Evolutionary conservation across 2,888 invertebrate species (phyloP).

Genomic region (Rhamphomyia laevipes): DNA sequence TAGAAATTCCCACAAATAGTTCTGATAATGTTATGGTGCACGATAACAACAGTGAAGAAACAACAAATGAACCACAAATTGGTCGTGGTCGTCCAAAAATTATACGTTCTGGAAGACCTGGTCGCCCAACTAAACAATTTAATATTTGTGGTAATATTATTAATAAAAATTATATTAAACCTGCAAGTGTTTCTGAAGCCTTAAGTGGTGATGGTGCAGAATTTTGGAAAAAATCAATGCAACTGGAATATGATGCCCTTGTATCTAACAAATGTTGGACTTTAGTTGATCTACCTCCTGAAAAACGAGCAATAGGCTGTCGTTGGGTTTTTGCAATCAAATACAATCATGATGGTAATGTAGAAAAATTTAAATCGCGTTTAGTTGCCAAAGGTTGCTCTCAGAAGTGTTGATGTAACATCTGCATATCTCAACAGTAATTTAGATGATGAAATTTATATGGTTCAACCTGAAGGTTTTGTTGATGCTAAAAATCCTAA

Average conservation of each 20-base stretch:
- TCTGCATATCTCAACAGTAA: slow-evolving; percentile 15
- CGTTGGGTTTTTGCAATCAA: slow-evolving; percentile 17
- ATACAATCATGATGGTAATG: slow-evolving; percentile 8
- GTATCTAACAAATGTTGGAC: slow-evolving; percentile 12
- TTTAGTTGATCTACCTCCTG: slow-evolving; percentile 10
- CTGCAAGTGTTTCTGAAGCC: neutral
- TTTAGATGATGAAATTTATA: slow-evolving; percentile 14
- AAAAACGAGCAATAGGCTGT: slow-evolving; percentile 11
- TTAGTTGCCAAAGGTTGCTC: slow-evolving; percentile 15
- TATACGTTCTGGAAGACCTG: slow-evolving; percentile 11
- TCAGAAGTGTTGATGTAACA: slow-evolving; percentile 15
- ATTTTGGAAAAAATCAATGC: slow-evolving; percentile 10
- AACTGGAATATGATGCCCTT: slow-evolving; percentile 15
- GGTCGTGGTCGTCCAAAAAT: slow-evolving; percentile 13
- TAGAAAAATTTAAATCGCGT: slow-evolving; percentile 13
- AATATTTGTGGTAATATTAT: slow-evolving; percentile 2
- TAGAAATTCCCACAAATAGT: too few species aligned
- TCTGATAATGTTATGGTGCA: neutral
- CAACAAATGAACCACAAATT: slow-evolving; percentile 5
- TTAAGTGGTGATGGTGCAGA: neutral
- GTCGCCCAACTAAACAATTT: slow-evolving; percentile 12
- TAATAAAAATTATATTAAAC: neutral
- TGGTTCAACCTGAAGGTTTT: slow-evolving; percentile 14
- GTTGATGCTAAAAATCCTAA: neutral
- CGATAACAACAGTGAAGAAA: neutral